Conservation (phyloP, 1,140 invertebrate species). For the roundworm (Caenorhabditis elegans) region WBcel235 BX284602.5:13688001-13688500, state of each 20-base stretch:
- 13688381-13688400: too few species aligned
- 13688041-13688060: slow-evolving; percentile 73
- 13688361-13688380: too few species aligned
- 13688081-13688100: slow-evolving; percentile 94
- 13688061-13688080: slow-evolving; percentile 89
- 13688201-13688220: slow-evolving; percentile 91
- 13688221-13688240: slow-evolving; percentile 79
- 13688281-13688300: too few species aligned
- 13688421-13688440: too few species aligned
- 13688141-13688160: slow-evolving; percentile 99
- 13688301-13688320: too few species aligned
- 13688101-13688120: slow-evolving; percentile 85
- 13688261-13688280: too few species aligned
- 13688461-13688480: too few species aligned
- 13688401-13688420: too few species aligned
- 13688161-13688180: slow-evolving; percentile 98
- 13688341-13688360: too few species aligned
- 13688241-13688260: slow-evolving; percentile 72
- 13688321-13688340: too few species aligned
- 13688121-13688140: slow-evolving; percentile 99
- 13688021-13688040: slow-evolving; percentile 65
- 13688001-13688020: slow-evolving; percentile 73
- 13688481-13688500: too few species aligned
- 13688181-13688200: slow-evolving; percentile 95
- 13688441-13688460: too few species aligned